Percentiles rank a stretch among this genome's conserved stretches.
These are phyloP conservation scores for Merluccius polli DNA, from an alignment of 2,797 vertebrate genomes.

Conservation along the genomic window DNA sequence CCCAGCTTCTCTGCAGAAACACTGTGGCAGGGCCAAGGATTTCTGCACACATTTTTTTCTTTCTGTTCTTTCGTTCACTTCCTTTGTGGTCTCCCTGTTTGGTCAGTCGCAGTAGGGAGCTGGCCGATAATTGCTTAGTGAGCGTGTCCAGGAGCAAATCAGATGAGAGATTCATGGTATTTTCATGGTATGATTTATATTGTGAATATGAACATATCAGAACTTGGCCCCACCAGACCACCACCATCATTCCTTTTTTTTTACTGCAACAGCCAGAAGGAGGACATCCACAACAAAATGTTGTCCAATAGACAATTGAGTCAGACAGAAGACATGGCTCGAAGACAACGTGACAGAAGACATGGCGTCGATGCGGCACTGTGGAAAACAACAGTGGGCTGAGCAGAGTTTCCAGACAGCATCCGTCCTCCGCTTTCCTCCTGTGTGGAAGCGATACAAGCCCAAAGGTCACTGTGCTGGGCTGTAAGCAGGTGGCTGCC, in stretches of 20 bases:
- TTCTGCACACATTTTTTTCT: not conserved
- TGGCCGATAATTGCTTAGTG: not conserved
- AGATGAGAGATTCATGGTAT: too few relatives aligned
- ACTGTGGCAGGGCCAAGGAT: not conserved
- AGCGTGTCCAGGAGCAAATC: too few relatives aligned
- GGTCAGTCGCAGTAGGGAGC: too few relatives aligned
- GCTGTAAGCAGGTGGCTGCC: conserved; percentile 45
- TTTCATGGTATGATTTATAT: too few relatives aligned
- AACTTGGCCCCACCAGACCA: too few relatives aligned
- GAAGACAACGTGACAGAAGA: not conserved
- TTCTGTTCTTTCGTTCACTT: too few relatives aligned
- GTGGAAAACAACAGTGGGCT: not conserved
- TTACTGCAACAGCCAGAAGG: not conserved
- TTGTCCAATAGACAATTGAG: not conserved
- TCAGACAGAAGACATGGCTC: not conserved
- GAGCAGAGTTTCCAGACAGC: not conserved
- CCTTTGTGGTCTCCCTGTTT: too few relatives aligned
- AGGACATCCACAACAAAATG: not conserved
- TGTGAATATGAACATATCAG: too few relatives aligned
- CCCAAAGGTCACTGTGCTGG: conserved; percentile 51
- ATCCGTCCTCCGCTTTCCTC: not conserved
- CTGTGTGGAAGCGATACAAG: conserved; percentile 40
- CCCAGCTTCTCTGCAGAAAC: not conserved
- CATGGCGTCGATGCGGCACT: not conserved
- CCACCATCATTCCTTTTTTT: not conserved